A percentile compares a stretch with the other conserved stretches of the same genome.
These are phyloP conservation scores for Himalopsyche anomala DNA, from an alignment of 2,888 invertebrate species.

Conservation along the genomic window DNA sequence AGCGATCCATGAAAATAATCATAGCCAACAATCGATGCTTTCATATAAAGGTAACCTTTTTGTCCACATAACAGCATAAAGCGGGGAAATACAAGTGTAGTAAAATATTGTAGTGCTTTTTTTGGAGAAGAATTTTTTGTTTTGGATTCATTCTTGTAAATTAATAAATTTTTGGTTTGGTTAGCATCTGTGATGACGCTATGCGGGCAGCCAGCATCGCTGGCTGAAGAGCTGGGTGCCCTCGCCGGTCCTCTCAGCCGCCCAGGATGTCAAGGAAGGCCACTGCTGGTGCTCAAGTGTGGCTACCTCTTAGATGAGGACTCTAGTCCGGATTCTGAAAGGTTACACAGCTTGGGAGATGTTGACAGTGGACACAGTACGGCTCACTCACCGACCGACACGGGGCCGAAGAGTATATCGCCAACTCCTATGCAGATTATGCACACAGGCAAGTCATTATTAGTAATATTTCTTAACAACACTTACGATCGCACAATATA, in stretches of 20 bases:
- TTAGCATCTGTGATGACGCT: constrained; percentile 58
- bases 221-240: constrained; percentile 84
- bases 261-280: constrained; percentile 69
- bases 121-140: not conserved
- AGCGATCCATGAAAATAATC: not conserved
- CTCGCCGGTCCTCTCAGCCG: constrained; percentile 65
- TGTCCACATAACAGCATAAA: constrained; percentile 3
- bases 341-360: constrained; percentile 84
- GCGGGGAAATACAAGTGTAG: constrained; percentile 35
- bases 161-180: not conserved
- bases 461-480: not conserved
- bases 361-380: constrained; percentile 95
- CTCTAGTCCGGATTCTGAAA: constrained; percentile 91
- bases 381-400: constrained; percentile 90
- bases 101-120: not conserved
- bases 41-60: constrained; percentile 29
- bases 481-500: not conserved
- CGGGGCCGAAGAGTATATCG: constrained; percentile 90
- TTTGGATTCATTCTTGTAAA: not conserved
- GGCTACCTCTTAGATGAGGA: constrained; percentile 87
- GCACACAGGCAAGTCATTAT: constrained; percentile 71
- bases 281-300: constrained; percentile 84
- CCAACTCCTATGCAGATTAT: constrained; percentile 79
- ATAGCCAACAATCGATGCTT: not conserved
- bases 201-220: constrained; percentile 78